Conservation (phyloP, 2,797 vertebrate genomes). For the Tragelaphus eurycerus region DNA sequence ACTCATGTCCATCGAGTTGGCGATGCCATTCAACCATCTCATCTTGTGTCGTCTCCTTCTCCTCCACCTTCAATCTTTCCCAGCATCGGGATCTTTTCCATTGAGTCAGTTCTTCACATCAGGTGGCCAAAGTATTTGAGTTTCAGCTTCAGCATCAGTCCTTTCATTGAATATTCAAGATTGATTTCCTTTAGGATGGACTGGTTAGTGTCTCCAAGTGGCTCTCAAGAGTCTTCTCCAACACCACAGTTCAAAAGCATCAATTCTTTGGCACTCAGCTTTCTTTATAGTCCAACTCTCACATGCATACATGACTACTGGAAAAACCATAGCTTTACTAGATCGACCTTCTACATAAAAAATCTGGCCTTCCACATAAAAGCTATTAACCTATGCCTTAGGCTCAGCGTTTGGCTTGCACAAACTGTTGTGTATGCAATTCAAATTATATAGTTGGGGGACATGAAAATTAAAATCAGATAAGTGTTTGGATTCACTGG, state of each 20-base stretch:
- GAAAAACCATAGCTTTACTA: not conserved
- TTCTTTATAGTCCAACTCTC: no score
- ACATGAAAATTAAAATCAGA: not conserved
- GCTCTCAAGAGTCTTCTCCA: no score
- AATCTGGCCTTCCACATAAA: not conserved
- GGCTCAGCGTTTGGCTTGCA: not conserved
- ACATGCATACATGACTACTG: not conserved
- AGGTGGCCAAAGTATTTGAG: no score
- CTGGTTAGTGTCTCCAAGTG: no score
- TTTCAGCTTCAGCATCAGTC: no score
- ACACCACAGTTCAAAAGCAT: no score
- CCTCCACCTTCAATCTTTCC: accelerated
- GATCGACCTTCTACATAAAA: not conserved
- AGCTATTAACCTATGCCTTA: not conserved
- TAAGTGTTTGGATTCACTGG: not conserved
- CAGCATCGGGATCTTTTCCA: not conserved
- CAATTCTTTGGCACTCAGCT: no score
- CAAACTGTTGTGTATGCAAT: not conserved
- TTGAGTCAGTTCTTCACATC: no score
- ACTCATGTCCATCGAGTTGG: accelerated
- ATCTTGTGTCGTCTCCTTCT: not conserved
- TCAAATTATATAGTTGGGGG: not conserved
- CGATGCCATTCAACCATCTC: not conserved
- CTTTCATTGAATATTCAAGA: no score
- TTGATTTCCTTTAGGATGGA: no score